These are phyloP conservation scores for Apogon talboti DNA, from an alignment of 2,797 vertebrate species.

Conservation along the genomic window DNA sequence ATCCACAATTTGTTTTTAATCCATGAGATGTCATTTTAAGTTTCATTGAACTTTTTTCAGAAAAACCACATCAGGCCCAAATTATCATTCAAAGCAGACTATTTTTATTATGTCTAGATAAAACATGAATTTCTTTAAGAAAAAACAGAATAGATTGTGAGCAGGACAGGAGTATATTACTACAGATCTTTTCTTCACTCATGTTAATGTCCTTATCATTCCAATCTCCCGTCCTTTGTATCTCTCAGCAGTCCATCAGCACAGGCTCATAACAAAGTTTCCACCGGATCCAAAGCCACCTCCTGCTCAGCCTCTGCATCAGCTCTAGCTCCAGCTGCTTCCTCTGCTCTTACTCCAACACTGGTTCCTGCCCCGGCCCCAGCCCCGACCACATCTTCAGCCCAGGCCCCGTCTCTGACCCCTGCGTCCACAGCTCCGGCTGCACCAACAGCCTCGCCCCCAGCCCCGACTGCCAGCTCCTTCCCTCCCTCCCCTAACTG, in stretches of 20 bases:
- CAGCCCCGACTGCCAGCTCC: slow-evolving; percentile 64
- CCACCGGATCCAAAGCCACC: slow-evolving; percentile 62
- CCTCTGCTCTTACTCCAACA: slow-evolving; percentile 49
- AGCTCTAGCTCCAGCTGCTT: slow-evolving; percentile 41
- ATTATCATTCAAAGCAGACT: too few relatives aligned
- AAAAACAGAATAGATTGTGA: not conserved
- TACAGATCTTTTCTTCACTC: not conserved
- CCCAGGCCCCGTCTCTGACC: slow-evolving; percentile 60
- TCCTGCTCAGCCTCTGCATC: slow-evolving; percentile 61
- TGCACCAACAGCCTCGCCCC: slow-evolving; percentile 58
- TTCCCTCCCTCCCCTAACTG: slow-evolving; percentile 84
- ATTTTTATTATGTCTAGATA: too few relatives aligned
- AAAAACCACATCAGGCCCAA: too few relatives aligned
- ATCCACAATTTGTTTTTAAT: too few relatives aligned
- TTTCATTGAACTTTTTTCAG: too few relatives aligned
- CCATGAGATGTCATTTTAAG: too few relatives aligned
- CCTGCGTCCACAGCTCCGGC: slow-evolving; percentile 68
- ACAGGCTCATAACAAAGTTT: slow-evolving; percentile 69
- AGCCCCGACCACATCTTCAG: slow-evolving; percentile 64
- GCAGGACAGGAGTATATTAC: not conserved
- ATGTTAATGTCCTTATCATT: slow-evolving; percentile 8
- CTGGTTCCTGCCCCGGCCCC: slow-evolving; percentile 52
- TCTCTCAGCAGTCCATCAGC: slow-evolving; percentile 55
- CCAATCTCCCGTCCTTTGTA: not conserved
- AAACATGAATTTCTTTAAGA: not conserved